Conservation (phyloP, 2,113 vertebrate genomes). For the Abramis brama region DNA sequence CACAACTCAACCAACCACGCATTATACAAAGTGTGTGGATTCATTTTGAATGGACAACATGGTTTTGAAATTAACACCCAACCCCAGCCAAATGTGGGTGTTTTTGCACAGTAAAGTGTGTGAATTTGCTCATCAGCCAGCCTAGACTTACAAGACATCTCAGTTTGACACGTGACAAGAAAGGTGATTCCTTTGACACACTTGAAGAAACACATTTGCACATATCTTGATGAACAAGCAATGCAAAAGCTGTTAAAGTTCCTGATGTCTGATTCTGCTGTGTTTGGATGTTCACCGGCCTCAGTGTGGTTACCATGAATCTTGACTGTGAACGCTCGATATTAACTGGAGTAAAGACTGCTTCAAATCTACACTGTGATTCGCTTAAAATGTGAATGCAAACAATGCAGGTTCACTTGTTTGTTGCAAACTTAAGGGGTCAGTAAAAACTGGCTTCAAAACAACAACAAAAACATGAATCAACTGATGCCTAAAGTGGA, state of each 20-base stretch:
- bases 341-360: too few relatives aligned
- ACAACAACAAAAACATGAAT: too few relatives aligned
- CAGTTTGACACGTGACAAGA: neutral
- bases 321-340: too few relatives aligned
- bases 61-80: neutral
- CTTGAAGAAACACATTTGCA: neutral
- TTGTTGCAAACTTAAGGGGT: neutral
- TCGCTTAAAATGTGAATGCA: neutral
- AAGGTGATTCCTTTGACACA: neutral
- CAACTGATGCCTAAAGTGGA: too few relatives aligned
- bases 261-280: neutral
- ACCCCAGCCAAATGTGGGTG: neutral
- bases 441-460: too few relatives aligned
- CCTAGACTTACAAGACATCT: neutral
- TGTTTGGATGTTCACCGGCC: neutral
- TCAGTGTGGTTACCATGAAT: too few relatives aligned
- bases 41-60: neutral
- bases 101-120: neutral
- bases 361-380: neutral
- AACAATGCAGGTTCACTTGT: neutral
- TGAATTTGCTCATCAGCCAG: neutral
- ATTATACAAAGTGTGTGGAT: neutral
- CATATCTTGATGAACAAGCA: neutral
- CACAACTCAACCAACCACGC: constrained; percentile 4
- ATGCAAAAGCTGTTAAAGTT: neutral